Conservation (phyloP, 2,113 vertebrate species). For the Prolemur simus region DNA sequence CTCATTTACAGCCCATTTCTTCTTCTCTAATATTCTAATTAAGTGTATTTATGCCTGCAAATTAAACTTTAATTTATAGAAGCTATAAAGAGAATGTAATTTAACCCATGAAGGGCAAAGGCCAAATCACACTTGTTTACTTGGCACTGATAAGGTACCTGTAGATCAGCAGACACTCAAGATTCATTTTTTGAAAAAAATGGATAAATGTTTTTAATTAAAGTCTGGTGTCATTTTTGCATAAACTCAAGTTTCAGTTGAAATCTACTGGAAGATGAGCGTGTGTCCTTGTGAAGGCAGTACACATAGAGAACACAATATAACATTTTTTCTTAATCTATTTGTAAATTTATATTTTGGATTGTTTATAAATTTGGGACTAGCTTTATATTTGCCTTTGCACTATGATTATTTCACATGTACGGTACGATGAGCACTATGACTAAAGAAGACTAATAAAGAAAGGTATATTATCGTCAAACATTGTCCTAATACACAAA, state of each 20-base stretch:
- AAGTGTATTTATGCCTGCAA: background rate
- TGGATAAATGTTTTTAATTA: background rate
- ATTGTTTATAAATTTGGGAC: background rate
- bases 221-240: background rate
- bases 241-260: background rate
- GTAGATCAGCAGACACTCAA: background rate
- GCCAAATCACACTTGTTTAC: background rate
- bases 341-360: slow-evolving; percentile 1
- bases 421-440: background rate
- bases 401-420: background rate
- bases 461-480: background rate
- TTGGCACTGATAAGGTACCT: background rate
- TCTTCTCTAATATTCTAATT: slow-evolving; percentile 31
- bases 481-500: background rate
- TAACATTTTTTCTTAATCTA: background rate
- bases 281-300: background rate
- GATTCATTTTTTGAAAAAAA: background rate
- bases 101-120: background rate
- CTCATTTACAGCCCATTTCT: background rate
- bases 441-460: background rate
- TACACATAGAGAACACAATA: background rate
- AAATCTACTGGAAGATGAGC: background rate
- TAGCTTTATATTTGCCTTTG: background rate
- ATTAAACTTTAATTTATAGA: slow-evolving; percentile 21
- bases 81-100: background rate